These are phyloP conservation scores for Percina caprodes DNA, from an alignment of 2,113 vertebrate genomes.

Conservation along the genomic window DNA sequence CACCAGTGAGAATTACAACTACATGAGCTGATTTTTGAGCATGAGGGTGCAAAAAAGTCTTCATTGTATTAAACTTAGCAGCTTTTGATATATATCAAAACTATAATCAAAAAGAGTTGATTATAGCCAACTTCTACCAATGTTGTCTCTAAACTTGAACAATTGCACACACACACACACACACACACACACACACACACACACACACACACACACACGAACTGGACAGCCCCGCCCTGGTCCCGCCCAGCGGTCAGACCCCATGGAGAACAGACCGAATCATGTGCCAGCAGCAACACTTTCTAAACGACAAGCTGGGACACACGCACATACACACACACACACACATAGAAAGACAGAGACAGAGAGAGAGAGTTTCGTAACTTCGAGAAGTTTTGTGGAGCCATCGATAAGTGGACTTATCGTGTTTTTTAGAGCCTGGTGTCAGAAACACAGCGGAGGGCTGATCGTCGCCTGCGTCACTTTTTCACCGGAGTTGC, in stretches of 20 bases:
- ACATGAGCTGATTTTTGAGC: neutral
- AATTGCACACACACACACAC: conserved; percentile 19
- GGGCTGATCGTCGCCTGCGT: conserved; percentile 56
- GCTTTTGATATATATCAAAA: too few species aligned
- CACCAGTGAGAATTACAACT: neutral
- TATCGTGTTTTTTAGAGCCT: conserved; percentile 25
- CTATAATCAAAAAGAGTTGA: neutral
- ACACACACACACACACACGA: neutral
- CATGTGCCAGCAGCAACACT: conserved; percentile 77
- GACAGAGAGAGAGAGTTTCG: conserved; percentile 55
- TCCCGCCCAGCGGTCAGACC: conserved; percentile 69
- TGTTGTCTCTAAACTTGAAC: conserved; percentile 27
- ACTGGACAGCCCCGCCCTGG: conserved; percentile 21
- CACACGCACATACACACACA: conserved; percentile 4
- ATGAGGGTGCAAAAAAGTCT: neutral
- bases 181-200: conserved; percentile 21
- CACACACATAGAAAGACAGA: neutral
- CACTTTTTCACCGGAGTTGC: conserved; percentile 57
- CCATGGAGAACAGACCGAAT: conserved; percentile 62
- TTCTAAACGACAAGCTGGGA: conserved; percentile 55
- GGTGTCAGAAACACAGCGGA: conserved; percentile 55
- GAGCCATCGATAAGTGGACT: conserved; percentile 60
- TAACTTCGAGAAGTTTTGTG: conserved; percentile 70
- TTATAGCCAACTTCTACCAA: neutral
- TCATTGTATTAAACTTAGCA: neutral